Evolutionary conservation across 2,888 invertebrate genomes (phyloP), one percentile per base, ranked within the genome.

Genomic region (Drosophila ezoana): DNA sequence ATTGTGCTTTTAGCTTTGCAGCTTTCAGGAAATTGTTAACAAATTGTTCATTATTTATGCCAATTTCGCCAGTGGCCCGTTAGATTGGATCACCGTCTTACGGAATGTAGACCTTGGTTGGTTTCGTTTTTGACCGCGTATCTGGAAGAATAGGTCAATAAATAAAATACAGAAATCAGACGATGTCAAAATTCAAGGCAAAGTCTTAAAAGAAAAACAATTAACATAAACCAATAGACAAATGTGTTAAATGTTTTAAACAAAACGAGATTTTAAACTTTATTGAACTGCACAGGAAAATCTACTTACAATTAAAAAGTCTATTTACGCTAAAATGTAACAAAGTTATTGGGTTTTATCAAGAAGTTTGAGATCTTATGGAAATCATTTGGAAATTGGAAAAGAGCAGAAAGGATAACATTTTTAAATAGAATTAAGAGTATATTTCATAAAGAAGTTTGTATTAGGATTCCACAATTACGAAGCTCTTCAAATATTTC

Each of bases 1-100:
- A 16, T 68, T 72, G 32, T n/a, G 56, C 23, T 54, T 41, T 47
- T 28, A 32, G 49, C 16, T 51, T 56, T 49, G 65, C 57, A 40
- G 38, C 23, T 10, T 20, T 37, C 37, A 58, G 38, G 52, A 75
- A 76, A 60, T 60, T 63, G 62, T 59, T 61, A 52, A 66, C 71
- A 70, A 66, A 53, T 62, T 62, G 47, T 58, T 75, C 70, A 70
- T 61, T 75, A 60, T 75, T 66, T 61, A 32, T 63, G 49, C 43
- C 43, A 44, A 59, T 64, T 63, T 60, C 53, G 53, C 54, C 63
- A n/a, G 56, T 47, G 41, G 13, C 8, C 68, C 69, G 68, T 59
- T 64, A 72, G 66, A 68, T 73, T 64, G 28, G 54, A 49, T 57
- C 66, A 58, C 41, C 32, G 32, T 38, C 60, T 48, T 48, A 53